Evolutionary conservation across 1,140 invertebrate genomes (phyloP), one percentile per base, ranked within the genome.

Genomic region (Pinna nobilis): DNA sequence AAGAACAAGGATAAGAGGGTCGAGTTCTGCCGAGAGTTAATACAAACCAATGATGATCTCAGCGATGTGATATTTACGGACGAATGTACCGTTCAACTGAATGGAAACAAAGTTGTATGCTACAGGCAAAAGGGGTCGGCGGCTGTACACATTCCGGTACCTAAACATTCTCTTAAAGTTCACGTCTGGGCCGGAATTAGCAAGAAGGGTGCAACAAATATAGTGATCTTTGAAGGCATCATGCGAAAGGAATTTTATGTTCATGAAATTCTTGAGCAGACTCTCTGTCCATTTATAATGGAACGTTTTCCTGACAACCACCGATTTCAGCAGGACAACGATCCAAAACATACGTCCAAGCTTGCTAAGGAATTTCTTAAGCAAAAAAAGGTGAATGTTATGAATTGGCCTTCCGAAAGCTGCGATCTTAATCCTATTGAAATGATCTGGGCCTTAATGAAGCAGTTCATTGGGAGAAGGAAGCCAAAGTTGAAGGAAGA

Each of bases 161-260:
- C 63, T 28, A 73, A 66, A 41, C 70, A 66, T 61, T 32, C 55
- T 5, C 33, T 73, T 4, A 73, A 73, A 67, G 11, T 67, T 1
- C 64, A 73, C 44, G 70, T 73, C 28, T 73, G 70, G 70, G 63
- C 63, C 13, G 70, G 53, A 18, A 73, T 73, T 3, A 73, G 63
- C 32, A 41, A 49, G 35, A 44, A 25, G 32, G 70, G 70, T 11
- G 28, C 70, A n/a, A 57, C 61, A 15, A 18, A 20, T n/a, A 65
- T 72, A 13, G 30, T 47, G 5, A 50, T 55, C 1, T 72, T 72
- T 41, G 70, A 72, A n/a, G 61, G 50, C 1, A 63, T 59, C 9
- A 72, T 72, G 70, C 20, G 49, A 15, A 28, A 20, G 13, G 33
- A 11, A 2, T 72, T 72, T 25, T 72, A 25, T 28, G 18, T 47